phyloP scores from a whole-genome alignment of 2,888 invertebrate genomes.

The Cylindroiulus punctatus region DNA sequence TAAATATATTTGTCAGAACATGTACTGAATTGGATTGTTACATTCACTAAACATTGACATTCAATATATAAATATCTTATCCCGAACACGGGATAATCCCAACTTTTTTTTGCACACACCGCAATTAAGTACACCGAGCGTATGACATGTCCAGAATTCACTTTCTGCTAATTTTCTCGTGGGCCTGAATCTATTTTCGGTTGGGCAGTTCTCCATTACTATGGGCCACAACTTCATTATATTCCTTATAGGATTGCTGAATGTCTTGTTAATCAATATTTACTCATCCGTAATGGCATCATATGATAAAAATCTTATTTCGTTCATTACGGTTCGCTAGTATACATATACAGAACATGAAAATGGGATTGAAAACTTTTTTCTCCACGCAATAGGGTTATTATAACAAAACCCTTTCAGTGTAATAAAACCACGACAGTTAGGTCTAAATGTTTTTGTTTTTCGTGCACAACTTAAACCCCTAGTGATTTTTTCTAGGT shows the following conservation, averaged over 20 bases:
- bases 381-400: background rate
- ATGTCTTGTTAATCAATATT: conserved; percentile 22
- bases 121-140: background rate
- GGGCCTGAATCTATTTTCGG: background rate
- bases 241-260: background rate
- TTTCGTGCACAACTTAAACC: background rate
- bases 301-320: conserved; percentile 37
- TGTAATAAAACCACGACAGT: background rate
- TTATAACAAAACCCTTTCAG: background rate
- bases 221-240: conserved; percentile 16
- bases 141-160: background rate
- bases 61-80: no score
- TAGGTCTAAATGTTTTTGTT: background rate
- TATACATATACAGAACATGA: background rate
- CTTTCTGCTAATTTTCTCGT: background rate
- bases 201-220: conserved; percentile 7
- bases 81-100: background rate
- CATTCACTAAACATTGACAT: no score
- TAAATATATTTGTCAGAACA: no score
- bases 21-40: no score
- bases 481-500: background rate
- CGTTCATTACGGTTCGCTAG: background rate
- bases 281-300: conserved; percentile 34
- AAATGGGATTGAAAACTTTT: background rate
- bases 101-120: background rate